Percentiles rank a stretch among this genome's conserved stretches.
Evolutionary conservation across 2,888 invertebrate species (phyloP).

Genomic region (Apamea anceps): DNA sequence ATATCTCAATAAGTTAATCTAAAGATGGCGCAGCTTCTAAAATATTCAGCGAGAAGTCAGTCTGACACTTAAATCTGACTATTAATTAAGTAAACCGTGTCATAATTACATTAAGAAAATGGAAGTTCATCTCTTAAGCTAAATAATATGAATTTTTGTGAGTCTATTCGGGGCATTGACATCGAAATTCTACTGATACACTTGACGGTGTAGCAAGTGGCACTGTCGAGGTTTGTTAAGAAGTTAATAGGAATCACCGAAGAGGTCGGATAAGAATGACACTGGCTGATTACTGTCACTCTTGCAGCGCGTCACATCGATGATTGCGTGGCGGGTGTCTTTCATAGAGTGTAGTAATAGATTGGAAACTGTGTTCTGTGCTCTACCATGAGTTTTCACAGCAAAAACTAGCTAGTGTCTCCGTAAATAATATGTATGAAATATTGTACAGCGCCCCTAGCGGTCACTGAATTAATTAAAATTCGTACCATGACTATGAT

Average conservation of each 20-base stretch:
- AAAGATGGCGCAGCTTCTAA: conserved; percentile 25
- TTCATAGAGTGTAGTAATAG: too few species aligned
- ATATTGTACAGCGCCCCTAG: too few species aligned
- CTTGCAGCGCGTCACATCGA: background rate
- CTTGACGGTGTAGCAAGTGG: background rate
- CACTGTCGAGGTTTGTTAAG: background rate
- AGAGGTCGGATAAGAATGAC: background rate
- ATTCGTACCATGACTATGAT: too few species aligned
- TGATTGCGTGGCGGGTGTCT: background rate
- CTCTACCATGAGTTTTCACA: too few species aligned
- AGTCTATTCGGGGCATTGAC: background rate
- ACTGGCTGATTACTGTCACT: background rate
- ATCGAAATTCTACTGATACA: conserved; percentile 1
- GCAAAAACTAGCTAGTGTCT: too few species aligned
- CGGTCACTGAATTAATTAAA: too few species aligned
- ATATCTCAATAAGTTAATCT: conserved; percentile 26
- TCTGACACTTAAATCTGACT: conserved; percentile 35
- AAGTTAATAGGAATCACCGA: background rate
- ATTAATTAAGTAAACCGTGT: conserved; percentile 28
- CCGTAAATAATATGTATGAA: too few species aligned
- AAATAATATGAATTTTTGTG: conserved; percentile 1
- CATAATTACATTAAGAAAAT: conserved; percentile 40
- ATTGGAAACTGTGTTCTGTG: too few species aligned
- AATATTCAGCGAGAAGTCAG: conserved; percentile 42
- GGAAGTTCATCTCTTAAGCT: background rate